Conservation (phyloP, 2,888 invertebrate species). For the Epinotia brunnichana region DNA sequence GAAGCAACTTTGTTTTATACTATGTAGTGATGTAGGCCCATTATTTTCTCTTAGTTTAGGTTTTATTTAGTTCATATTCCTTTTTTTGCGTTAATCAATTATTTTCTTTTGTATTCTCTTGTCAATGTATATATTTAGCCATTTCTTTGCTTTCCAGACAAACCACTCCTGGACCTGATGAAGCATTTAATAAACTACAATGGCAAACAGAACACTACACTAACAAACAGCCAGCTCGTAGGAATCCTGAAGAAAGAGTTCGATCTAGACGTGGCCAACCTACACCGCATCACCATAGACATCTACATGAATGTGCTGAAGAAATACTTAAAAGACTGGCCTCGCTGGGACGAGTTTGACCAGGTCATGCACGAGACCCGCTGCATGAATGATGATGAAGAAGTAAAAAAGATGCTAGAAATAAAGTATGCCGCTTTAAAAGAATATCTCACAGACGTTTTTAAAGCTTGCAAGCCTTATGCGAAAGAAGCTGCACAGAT, state of each 20-base stretch:
- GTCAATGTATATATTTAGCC: too few relatives aligned
- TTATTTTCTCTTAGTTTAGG: too few relatives aligned
- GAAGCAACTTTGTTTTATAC: too few relatives aligned
- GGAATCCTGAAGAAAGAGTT: conserved; percentile 68
- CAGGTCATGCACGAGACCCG: conserved; percentile 55
- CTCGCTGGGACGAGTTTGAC: conserved; percentile 72
- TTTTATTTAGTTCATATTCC: too few relatives aligned
- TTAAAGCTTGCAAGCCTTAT: conserved; percentile 54
- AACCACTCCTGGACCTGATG: conserved; percentile 67
- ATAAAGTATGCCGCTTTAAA: conserved; percentile 63
- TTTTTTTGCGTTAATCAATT: too few relatives aligned
- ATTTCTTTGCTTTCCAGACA: conserved; percentile 54
- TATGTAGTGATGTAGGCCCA: too few relatives aligned
- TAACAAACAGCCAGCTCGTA: conserved; percentile 68
- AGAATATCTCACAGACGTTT: conserved; percentile 57
- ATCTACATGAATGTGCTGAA: conserved; percentile 70
- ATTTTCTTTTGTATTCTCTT: too few relatives aligned
- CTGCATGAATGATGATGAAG: conserved; percentile 47
- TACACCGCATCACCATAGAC: conserved; percentile 65
- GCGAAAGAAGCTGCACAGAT: conserved; percentile 53
- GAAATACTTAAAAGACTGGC: conserved; percentile 73
- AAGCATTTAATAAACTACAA: conserved; percentile 63
- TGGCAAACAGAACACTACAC: conserved; percentile 64
- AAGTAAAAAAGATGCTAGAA: conserved; percentile 56
- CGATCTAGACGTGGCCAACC: conserved; percentile 53